phyloP scores from a whole-genome alignment of 2,797 vertebrate genomes.

The Darevskia mixta region DNA sequence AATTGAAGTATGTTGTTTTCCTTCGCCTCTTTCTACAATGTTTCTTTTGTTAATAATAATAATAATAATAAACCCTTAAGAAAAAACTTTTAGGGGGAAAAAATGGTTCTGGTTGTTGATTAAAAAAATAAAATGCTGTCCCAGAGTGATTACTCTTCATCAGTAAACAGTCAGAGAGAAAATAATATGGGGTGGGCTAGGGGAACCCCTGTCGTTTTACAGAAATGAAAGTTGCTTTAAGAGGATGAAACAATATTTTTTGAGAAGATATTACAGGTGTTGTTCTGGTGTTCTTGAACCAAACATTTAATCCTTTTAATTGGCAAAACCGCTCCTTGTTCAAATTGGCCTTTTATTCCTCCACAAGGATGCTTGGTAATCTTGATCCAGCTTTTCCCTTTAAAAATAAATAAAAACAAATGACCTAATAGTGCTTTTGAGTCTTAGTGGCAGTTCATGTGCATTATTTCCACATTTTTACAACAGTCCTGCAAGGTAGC shows the following conservation, averaged over 20 bases:
- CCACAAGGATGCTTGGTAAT: neutral
- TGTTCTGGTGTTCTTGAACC: slow-evolving; percentile 20
- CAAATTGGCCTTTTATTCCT: slow-evolving; percentile 14
- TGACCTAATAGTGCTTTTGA: neutral
- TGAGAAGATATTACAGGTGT: slow-evolving; percentile 40
- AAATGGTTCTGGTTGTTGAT: slow-evolving; percentile 27
- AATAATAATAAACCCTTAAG: slow-evolving; percentile 7
- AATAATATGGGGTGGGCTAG: slow-evolving; percentile 39
- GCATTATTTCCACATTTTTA: neutral
- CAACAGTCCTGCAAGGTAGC: neutral
- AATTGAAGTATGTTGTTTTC: slow-evolving; percentile 61
- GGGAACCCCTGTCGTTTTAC: slow-evolving; percentile 35
- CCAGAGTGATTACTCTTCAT: slow-evolving; percentile 39
- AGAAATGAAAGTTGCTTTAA: slow-evolving; percentile 40
- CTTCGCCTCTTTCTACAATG: slow-evolving; percentile 43
- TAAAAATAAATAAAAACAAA: neutral
- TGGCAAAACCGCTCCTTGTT: neutral
- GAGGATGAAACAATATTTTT: slow-evolving; percentile 30
- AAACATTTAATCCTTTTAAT: slow-evolving; percentile 16
- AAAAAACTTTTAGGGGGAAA: slow-evolving; percentile 28
- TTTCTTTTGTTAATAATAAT: slow-evolving; percentile 46
- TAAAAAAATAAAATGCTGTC: slow-evolving; percentile 51
- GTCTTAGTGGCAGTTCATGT: neutral
- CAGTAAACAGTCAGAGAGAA: slow-evolving; percentile 32
- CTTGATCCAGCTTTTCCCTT: neutral